A percentile compares a stretch with the other conserved stretches of the same genome.
phyloP scores from a whole-genome alignment of 2,797 vertebrate genomes.

The Artibeus lituratus region DNA sequence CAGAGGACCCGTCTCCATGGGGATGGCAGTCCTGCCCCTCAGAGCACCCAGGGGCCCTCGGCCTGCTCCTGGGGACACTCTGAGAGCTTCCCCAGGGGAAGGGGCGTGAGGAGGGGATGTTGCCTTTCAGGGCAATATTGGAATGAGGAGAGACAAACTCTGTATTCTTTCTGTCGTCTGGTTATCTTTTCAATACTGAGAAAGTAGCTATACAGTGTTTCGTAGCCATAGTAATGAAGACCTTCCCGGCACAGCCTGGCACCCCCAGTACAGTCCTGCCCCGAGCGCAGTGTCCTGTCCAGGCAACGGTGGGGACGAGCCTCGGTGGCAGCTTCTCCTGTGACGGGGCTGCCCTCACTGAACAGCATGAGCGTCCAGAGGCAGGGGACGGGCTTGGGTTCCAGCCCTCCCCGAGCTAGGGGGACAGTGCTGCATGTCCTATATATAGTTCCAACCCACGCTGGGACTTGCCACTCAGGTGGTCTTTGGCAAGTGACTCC shows the following conservation, averaged over 20 bases:
- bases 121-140: background rate
- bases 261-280: background rate
- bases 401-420: no score
- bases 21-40: background rate
- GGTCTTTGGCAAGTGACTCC: background rate
- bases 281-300: background rate
- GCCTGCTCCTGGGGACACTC: background rate
- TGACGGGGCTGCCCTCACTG: background rate
- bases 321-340: background rate
- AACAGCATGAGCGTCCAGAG: accelerated
- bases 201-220: background rate
- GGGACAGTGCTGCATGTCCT: background rate
- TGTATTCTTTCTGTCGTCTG: background rate
- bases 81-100: background rate
- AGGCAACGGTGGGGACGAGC: background rate
- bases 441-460: background rate
- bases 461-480: background rate
- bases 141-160: background rate
- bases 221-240: background rate
- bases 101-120: background rate
- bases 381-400: no score
- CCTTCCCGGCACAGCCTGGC: background rate
- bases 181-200: background rate
- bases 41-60: accelerated
- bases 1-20: background rate